Base-by-base conservation (phyloP, 2,797 vertebrate genomes). In the Sparidentex hasta region DNA sequence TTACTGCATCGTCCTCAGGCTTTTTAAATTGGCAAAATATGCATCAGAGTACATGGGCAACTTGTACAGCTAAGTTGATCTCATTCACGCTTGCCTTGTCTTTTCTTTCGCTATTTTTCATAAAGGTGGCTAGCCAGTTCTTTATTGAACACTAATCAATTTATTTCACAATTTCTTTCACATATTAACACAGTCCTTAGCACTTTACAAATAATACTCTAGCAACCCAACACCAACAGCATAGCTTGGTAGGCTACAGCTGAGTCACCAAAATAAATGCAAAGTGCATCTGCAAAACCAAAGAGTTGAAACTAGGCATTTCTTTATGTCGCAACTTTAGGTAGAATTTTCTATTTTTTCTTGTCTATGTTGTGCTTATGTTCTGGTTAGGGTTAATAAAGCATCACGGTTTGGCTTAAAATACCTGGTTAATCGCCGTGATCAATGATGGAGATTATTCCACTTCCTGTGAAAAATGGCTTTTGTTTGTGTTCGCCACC, bases 21-120 rank as follows among this genome's bases (percentile, higher is more conserved):
- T 65, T 71, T 65, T 62, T 54, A 59, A 41, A 71, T 52, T 12
- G 61, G 20, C 12, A 59, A 76, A 51, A 71, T 67, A 68, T 33
- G 21, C 58, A 38, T 47, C 29, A 64, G 11, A 23, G 48, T 5
- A 9, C 29, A 71, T 70, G 3, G 4, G 20, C 16, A 47, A 17
- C 21, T 51, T n/a, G 21, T 11, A 21, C 13, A 43, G 2, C 41
- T 43, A 13, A 11, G 59, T 62, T 1, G 2, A 25, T 23, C n/a
- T 41, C n/a, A 51, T 25, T 52, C 18, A 27, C 29, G 51, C 17
- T 14, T 43, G 17, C 14, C 11, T 41, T 1, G 3, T 51, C 9
- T 54, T 52, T 54, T 54, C 14, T 51, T 21, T n/a, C 2, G 12
- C 7, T 2, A 11, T 38, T 25, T 23, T 51, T 56, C 14, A 38